Evolutionary conservation across 2,113 vertebrate species (phyloP), one percentile per base, ranked within the genome.

Genomic region (Pomatostomus ruficeps): DNA sequence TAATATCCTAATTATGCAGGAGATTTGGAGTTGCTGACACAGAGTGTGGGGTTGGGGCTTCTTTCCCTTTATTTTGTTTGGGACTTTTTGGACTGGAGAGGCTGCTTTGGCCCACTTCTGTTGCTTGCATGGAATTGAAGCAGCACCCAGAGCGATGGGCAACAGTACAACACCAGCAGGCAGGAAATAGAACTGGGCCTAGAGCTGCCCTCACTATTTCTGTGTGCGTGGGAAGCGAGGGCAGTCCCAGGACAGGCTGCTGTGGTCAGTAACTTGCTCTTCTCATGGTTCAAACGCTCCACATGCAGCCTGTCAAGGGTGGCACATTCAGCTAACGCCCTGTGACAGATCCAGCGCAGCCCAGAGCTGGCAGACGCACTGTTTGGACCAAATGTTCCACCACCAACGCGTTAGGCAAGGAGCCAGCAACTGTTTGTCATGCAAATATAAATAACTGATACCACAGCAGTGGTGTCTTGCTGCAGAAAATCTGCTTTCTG

Each of bases 271-370:
- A 63, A 11, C 88, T 96, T 21, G 11, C 85, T 25, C 88, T 88
- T 36, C 43, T 8, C 62, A 36, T 93, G 85, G 89, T 89, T 95
- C 97, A 91, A 33, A 42, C 80, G 74, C 71, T 86, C 89, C 71
- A 96, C 95, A 97, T 96, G 96, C 96, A 95, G 94, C 67, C 93
- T 96, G 90, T 96, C 94, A 89, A 6, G 80, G 91, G 31, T 97
- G 95, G 83, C 95, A 95, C 97, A 92, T 97, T 96, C 93, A 88
- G 97, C 96, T 96, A 94, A 98, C 95, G 79, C 97, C 97, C 97
- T 91, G 90, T 98, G 98, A 98, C 98, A 97, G 97, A 98, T 98
- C 98, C 97, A 98, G 98, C 82, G 49, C 98, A 98, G 98, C 97
- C 97, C 98, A 98, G 98, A 98, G 97, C 98, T 98, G 85, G 95